Evolutionary conservation across 2,113 vertebrate genomes (phyloP).

Genomic region (Arvicanthis niloticus): DNA sequence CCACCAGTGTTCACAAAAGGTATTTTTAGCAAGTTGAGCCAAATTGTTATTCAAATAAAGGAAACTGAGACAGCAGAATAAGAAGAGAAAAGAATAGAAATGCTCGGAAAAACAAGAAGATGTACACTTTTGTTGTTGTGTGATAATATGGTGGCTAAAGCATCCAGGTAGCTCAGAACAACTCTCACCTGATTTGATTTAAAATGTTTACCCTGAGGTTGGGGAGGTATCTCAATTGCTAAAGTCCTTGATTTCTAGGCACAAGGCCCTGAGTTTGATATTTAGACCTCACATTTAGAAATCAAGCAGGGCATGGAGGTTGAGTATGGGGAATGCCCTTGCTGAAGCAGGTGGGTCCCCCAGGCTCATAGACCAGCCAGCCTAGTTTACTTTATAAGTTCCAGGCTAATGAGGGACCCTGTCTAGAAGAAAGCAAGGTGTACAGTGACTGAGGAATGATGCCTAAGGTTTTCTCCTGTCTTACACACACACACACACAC

Average conservation of each 20-base stretch:
- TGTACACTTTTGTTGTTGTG: neutral
- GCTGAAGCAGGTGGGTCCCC: neutral
- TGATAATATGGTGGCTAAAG: neutral
- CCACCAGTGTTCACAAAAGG: neutral
- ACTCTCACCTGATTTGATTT: neutral
- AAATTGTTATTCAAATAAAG: slow-evolving; percentile 63
- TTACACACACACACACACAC: neutral
- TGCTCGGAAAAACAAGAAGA: neutral
- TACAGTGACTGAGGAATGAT: no score
- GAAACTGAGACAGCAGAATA: neutral
- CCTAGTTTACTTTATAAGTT: neutral
- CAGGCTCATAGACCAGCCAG: neutral
- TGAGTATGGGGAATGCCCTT: neutral
- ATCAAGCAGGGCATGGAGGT: no score
- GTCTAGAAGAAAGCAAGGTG: no score
- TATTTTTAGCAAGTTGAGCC: slow-evolving; percentile 84
- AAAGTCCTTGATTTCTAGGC: neutral
- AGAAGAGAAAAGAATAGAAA: neutral
- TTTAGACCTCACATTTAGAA: neutral
- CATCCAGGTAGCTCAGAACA: neutral
- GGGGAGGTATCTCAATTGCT: neutral
- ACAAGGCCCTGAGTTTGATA: neutral
- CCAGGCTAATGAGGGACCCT: neutral
- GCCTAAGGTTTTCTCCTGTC: neutral
- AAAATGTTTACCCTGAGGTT: neutral